phyloP scores from a whole-genome alignment of 2,113 vertebrate species.

The Genyomyrus donnyi region DNA sequence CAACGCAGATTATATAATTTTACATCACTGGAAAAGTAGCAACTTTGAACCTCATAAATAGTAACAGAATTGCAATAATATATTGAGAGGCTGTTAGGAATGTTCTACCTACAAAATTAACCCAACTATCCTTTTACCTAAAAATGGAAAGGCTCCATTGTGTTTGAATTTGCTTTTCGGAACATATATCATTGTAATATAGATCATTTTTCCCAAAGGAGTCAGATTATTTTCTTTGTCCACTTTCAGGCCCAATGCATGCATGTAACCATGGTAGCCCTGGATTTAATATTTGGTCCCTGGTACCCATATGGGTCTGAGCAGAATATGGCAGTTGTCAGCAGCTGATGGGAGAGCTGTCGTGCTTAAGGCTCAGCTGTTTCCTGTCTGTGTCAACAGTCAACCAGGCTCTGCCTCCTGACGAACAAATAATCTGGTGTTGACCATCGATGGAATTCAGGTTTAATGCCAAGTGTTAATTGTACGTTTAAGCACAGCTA shows the following conservation, averaged over 20 bases:
- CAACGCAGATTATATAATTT: not conserved
- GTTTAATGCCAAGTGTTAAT: not conserved
- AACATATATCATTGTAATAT: not conserved
- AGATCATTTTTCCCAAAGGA: not conserved
- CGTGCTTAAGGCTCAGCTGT: not conserved
- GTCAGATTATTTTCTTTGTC: not conserved
- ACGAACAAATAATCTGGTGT: not conserved
- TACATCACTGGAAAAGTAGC: not conserved
- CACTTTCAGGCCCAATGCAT: not conserved
- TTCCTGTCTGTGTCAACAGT: not conserved
- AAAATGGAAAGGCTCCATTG: constrained; percentile 4
- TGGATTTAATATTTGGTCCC: constrained; percentile 13
- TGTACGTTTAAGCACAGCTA: not conserved
- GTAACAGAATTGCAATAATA: not conserved
- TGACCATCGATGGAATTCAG: not conserved
- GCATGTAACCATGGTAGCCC: constrained; percentile 7
- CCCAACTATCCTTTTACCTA: not conserved
- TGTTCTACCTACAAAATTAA: not conserved
- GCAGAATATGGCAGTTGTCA: not conserved
- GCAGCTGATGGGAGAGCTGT: not conserved
- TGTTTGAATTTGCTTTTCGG: not conserved
- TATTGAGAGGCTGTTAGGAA: not conserved
- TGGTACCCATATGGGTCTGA: not conserved
- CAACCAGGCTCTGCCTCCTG: not conserved
- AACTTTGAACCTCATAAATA: not conserved